These are phyloP conservation scores for Harpalus rubripes DNA, from an alignment of 2,888 invertebrate species.

Conservation along the genomic window DNA sequence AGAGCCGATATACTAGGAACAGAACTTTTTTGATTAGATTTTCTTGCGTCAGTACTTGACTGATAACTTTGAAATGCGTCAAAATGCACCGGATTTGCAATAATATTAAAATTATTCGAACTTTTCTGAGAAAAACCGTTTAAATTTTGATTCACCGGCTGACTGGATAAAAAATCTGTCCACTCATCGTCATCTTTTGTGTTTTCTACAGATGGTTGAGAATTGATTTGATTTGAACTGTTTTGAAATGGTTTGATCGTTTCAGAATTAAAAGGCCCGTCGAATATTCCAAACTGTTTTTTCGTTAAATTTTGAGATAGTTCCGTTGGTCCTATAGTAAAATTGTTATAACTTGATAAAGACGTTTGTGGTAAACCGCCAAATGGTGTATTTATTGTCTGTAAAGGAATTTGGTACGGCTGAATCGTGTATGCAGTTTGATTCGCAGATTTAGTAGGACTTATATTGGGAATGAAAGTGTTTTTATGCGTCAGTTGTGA, in stretches of 20 bases:
- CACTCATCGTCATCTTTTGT: conserved; percentile 77
- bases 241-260: conserved; percentile 44
- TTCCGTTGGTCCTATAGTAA: conserved; percentile 56
- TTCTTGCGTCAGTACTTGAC: conserved; percentile 15
- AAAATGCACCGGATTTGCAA: conserved; percentile 74
- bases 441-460: conserved; percentile 50
- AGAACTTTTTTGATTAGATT: conserved; percentile 66
- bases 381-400: conserved; percentile 62
- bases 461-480: conserved; percentile 40
- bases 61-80: conserved; percentile 69
- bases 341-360: conserved; percentile 47
- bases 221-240: background rate
- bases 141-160: conserved; percentile 70
- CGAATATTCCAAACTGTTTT: conserved; percentile 46
- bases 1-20: conserved; percentile 78
- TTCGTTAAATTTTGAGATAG: conserved; percentile 11
- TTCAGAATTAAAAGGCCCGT: conserved; percentile 49
- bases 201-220: conserved; percentile 50
- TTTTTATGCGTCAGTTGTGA: conserved; percentile 53
- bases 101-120: conserved; percentile 72
- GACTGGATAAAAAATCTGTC: conserved; percentile 80
- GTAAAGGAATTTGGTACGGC: conserved; percentile 63
- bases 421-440: conserved; percentile 51
- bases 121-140: conserved; percentile 56
- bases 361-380: conserved; percentile 62